Evolutionary conservation across 1,140 invertebrate species (phyloP), one percentile per base, ranked within the genome.

Genomic region (honey bee (Apis mellifera)): DNA sequence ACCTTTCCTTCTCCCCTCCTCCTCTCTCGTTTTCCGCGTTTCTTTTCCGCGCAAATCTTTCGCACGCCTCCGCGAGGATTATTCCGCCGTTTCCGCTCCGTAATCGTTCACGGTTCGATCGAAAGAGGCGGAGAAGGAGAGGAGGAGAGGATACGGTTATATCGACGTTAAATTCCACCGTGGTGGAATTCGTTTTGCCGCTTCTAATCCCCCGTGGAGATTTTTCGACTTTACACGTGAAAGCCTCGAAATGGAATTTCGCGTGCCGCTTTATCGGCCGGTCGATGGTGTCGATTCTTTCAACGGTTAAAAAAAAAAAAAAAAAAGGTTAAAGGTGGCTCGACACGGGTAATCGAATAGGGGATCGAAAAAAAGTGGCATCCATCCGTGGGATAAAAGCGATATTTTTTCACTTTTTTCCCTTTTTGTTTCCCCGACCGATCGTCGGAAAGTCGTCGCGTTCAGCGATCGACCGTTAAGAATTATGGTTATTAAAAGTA

Each of bases 151-250:
- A 78, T 57, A 70, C 71, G 84, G 80, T 87, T 87, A 87, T 86
- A 81, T 77, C 26, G 32, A 5, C 55, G 82, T 80, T 78, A 80
- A 86, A 48, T n/a, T n/a, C 69, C 57, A 74, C 69, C 50, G 26
- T 1, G 11, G 69, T 72, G 32, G 70, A 50, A 68, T 64, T 80
- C 75, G 54, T 84, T 77, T 84, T 66, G 62, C 74, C 72, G 72
- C 82, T 84, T 80, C 48, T 77, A 86, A 83, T 80, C 71, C 48
- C 57, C 9, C 23, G 65, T 83, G 79, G 90, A 90, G 89, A 90
- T 89, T 89, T 26, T 26, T 26, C 23, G 73, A 26, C 48, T 19
- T 80, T n/a, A 8, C n/a, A 17, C 17, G 60, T 17, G 60, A 76
- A 70, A 76, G 0, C 52, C 11, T 60, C 11, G 57, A 84, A 68